Percentiles rank a stretch among this genome's conserved stretches.
phyloP scores from a whole-genome alignment of 1,140 invertebrate species.

The Brachionus manjavacas region DNA sequence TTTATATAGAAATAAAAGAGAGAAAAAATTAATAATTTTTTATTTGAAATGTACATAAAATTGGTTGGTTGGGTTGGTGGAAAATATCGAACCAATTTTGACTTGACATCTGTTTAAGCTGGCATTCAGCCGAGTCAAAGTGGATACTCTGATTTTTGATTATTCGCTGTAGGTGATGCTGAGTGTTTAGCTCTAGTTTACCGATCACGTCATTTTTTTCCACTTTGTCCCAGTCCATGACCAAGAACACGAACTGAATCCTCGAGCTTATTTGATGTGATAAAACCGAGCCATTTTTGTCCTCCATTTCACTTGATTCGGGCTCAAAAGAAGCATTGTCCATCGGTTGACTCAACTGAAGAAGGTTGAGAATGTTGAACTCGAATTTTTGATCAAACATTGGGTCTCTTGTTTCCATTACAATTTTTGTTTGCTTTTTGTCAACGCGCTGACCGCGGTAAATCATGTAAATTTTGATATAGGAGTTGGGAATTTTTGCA shows the following conservation, averaged over 20 bases:
- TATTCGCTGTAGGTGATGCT: not conserved
- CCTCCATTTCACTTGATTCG: not conserved
- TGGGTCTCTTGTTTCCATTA: conserved; percentile 90
- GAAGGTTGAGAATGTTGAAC: conserved; percentile 61
- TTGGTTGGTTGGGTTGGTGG: conserved; percentile 18
- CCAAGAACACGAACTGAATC: conserved; percentile 82
- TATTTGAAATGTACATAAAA: conserved; percentile 36
- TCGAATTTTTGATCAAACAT: conserved; percentile 93
- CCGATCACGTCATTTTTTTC: conserved; percentile 98
- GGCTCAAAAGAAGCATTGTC: not conserved
- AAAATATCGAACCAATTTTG: conserved; percentile 41
- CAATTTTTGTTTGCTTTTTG: conserved; percentile 98
- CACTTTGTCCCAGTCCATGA: conserved; percentile 92
- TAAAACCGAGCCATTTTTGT: not conserved
- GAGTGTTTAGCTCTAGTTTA: conserved; percentile 75
- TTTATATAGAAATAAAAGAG: not conserved
- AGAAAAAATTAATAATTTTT: conserved; percentile 30
- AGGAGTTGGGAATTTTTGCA: conserved; percentile 54
- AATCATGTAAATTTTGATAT: conserved; percentile 91
- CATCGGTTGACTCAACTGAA: conserved; percentile 34
- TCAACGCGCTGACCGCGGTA: conserved; percentile 94
- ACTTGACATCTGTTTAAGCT: not conserved
- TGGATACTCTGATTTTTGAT: not conserved
- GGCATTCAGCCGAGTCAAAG: not conserved
- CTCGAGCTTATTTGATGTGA: conserved; percentile 75